Conservation (phyloP, 2,888 invertebrate species). For the Tenthredo livida region DNA sequence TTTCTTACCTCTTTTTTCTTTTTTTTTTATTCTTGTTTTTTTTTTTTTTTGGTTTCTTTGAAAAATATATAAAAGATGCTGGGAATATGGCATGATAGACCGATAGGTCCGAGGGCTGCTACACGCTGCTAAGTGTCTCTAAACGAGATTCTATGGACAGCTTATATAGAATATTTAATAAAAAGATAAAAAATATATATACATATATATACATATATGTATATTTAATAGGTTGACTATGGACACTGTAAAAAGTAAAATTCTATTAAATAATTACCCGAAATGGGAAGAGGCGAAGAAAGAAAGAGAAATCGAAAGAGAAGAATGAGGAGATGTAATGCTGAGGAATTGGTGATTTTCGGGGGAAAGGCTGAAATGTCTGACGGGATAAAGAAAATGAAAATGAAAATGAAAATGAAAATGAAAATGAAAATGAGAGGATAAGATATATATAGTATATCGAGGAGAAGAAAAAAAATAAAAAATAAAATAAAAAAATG, state of each 20-base stretch:
- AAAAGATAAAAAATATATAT: constrained; percentile 3
- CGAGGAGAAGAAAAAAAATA: neutral
- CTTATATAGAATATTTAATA: constrained; percentile 26
- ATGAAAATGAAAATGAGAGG: constrained; percentile 39
- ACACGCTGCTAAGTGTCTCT: constrained; percentile 68
- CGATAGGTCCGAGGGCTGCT: constrained; percentile 75
- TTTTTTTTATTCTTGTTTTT: neutral
- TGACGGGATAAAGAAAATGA: constrained; percentile 1
- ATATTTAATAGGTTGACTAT: constrained; percentile 36
- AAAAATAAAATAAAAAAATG: too few relatives aligned
- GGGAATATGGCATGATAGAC: constrained; percentile 70
- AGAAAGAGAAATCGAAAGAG: constrained; percentile 49
- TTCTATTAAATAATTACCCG: constrained; percentile 8
- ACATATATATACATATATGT: constrained; percentile 9
- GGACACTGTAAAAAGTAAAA: constrained; percentile 46
- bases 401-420: constrained; percentile 25
- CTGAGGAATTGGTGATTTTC: neutral
- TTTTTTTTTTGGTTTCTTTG: neutral
- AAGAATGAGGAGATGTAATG: neutral
- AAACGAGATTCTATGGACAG: constrained; percentile 59
- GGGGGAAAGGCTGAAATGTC: constrained; percentile 45
- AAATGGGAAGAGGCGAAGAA: constrained; percentile 39
- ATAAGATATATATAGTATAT: constrained; percentile 47
- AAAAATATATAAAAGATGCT: neutral
- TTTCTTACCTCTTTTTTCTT: neutral